Conservation (phyloP, 2,888 invertebrate genomes). For the Coremacera marginata region DNA sequence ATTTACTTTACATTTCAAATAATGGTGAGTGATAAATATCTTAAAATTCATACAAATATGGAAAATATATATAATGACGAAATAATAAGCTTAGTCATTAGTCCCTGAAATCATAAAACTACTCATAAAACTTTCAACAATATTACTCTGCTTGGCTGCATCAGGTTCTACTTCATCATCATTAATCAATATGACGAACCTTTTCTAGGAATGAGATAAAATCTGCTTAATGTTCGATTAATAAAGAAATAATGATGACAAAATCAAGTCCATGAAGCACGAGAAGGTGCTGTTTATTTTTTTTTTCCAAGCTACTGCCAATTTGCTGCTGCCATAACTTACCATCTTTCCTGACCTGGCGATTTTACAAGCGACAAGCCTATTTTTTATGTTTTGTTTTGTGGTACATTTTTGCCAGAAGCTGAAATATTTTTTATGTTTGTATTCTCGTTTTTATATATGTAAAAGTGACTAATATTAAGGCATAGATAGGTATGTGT, state of each 20-base stretch:
- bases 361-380: constrained; percentile 11
- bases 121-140: constrained; percentile 3
- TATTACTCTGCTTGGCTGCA: too few relatives aligned
- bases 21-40: not conserved
- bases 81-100: too few relatives aligned
- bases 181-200: constrained; percentile 31
- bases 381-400: constrained; percentile 1
- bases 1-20: not conserved
- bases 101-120: not conserved
- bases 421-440: not conserved
- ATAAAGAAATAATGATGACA: constrained; percentile 33
- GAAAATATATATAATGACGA: too few relatives aligned
- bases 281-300: not conserved
- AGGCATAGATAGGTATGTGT: too few relatives aligned
- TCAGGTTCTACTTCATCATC: not conserved
- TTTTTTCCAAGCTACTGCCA: too few relatives aligned
- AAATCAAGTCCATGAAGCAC: not conserved
- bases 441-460: not conserved
- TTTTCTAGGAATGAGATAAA: constrained; percentile 20
- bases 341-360: not conserved
- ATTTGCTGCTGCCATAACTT: not conserved
- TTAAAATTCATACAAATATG: too few relatives aligned
- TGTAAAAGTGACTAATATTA: too few relatives aligned
- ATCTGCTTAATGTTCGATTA: constrained; percentile 26
- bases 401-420: not conserved